Conservation (phyloP, 2,888 invertebrate genomes). For the Pycnomerus fuliginosus region DNA sequence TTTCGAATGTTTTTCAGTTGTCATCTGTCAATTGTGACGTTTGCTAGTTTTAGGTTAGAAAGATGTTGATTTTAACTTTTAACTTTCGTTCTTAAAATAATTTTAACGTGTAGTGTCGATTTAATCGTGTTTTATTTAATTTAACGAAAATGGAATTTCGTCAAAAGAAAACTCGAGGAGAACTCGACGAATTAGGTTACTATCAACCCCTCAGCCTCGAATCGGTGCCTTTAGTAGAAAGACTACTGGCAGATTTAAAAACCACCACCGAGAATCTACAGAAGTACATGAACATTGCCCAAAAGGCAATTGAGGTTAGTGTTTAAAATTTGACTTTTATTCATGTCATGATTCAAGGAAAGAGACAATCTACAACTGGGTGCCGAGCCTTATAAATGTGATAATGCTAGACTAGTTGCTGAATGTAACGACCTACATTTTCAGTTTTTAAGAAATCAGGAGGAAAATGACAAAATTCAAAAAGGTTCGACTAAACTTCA, state of each 20-base stretch:
- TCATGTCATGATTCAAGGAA: conserved; percentile 60
- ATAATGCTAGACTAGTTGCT: conserved; percentile 72
- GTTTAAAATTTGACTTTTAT: conserved; percentile 17
- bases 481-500: conserved; percentile 49
- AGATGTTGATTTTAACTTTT: no score
- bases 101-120: background rate
- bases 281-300: conserved; percentile 76
- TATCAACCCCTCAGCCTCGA: conserved; percentile 73
- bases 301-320: conserved; percentile 62
- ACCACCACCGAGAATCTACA: conserved; percentile 86
- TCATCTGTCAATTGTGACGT: no score
- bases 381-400: conserved; percentile 78
- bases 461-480: conserved; percentile 62
- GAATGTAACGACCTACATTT: conserved; percentile 74
- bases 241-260: conserved; percentile 77
- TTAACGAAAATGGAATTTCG: conserved; percentile 7
- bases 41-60: no score
- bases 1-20: no score
- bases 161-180: conserved; percentile 56
- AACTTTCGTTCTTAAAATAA: background rate
- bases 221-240: conserved; percentile 77
- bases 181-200: conserved; percentile 83
- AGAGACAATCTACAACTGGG: conserved; percentile 68
- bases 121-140: background rate
- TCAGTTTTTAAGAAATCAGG: conserved; percentile 65